Percentiles rank a stretch among this genome's conserved stretches.
These are phyloP conservation scores for Phymatocera aterrima DNA, from an alignment of 2,888 invertebrate genomes.

Conservation along the genomic window DNA sequence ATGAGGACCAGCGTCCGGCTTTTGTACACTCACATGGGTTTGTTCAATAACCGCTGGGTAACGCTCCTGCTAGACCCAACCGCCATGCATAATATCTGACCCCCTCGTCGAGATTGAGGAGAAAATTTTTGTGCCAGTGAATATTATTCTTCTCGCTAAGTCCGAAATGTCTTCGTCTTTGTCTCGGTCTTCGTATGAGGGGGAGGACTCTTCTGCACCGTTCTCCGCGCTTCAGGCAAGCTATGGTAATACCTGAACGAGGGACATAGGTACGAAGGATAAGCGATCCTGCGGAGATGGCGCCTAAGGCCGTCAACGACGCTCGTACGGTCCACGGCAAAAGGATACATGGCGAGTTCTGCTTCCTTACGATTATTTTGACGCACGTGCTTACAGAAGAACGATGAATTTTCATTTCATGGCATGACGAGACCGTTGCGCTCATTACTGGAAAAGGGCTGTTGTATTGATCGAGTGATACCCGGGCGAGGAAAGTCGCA, in stretches of 20 bases:
- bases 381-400: neutral
- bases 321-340: conserved; percentile 52
- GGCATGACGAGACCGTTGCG: too few relatives aligned
- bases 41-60: conserved; percentile 55
- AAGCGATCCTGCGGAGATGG: conserved; percentile 69
- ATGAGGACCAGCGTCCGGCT: conserved; percentile 62
- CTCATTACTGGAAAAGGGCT: too few relatives aligned
- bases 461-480: too few relatives aligned
- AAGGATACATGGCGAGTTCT: conserved; percentile 41
- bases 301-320: conserved; percentile 66
- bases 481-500: too few relatives aligned
- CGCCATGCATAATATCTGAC: conserved; percentile 32
- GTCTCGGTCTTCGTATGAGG: conserved; percentile 41
- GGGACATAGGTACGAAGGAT: conserved; percentile 66
- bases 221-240: conserved; percentile 58
- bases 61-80: neutral
- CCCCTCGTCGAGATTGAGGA: conserved; percentile 51
- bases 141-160: conserved; percentile 60
- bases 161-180: conserved; percentile 56
- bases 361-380: neutral
- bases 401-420: neutral
- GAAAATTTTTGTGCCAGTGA: conserved; percentile 57
- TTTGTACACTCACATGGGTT: conserved; percentile 59
- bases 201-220: conserved; percentile 23
- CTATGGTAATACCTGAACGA: conserved; percentile 66